Evolutionary conservation across 2,797 vertebrate species (phyloP), one percentile per base, ranked within the genome.

Genomic region (Mormyrus hasselquistii): DNA sequence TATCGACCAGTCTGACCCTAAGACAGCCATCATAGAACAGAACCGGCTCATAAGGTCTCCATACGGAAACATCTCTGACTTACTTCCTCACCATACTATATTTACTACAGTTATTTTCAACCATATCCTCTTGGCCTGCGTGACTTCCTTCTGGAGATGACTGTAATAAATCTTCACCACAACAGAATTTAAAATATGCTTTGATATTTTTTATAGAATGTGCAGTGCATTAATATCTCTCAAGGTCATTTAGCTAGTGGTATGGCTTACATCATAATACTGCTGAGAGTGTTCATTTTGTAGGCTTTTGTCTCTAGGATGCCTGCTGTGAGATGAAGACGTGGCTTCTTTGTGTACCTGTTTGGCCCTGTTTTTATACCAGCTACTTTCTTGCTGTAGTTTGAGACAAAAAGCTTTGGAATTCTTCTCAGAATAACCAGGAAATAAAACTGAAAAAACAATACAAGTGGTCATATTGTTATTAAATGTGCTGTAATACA

Each of bases 161-260:
- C 38, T 83, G 44, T 12, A 83, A 83, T 83, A 83, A 49, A 38
- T 73, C 41, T 22, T 83, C 19, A 83, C 6, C 29, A 83, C 49
- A 83, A 22, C 79, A 49, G 79, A 83, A 83, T 83, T 83, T n/a
- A 19, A 49, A 73, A 38, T 73, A 73, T 73, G 65, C 65, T 73
- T 38, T 38, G 65, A 73, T 73, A 6, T 29, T 73, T 73, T 73
- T 73, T 34, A 38, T 38, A 38, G 65, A 73, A 38, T 73, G 65
- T 38, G 12, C 65, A 38, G 1, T 73, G 29, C 65, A 38, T 73
- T 73, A 16, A 73, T 73, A 73, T 38, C 10, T 38, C 65, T 73
- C 29, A 73, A 38, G 29, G 65, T 29, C 65, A 73, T 73, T 34
- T 38, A 38, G 29, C 29, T 16, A 29, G 65, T 16, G 12, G 65